phyloP scores from a whole-genome alignment of 2,888 invertebrate genomes.

The Drosophila niveifrons region DNA sequence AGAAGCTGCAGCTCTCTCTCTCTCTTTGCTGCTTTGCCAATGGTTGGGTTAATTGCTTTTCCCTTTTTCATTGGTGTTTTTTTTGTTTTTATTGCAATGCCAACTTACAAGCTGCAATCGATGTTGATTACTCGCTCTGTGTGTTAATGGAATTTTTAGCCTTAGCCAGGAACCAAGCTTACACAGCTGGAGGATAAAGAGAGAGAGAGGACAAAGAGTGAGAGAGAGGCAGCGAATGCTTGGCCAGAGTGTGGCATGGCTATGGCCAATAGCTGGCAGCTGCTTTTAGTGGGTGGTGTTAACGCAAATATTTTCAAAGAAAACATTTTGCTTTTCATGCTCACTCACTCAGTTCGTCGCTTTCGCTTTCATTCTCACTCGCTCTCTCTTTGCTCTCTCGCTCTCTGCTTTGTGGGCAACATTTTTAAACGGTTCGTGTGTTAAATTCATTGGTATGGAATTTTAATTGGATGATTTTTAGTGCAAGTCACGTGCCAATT shows the following conservation, averaged over 20 bases:
- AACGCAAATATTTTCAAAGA: constrained; percentile 78
- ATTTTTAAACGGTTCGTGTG: constrained; percentile 67
- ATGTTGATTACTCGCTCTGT: constrained; percentile 42
- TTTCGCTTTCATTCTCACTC: constrained; percentile 7
- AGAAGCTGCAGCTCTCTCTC: constrained; percentile 8
- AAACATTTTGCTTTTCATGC: constrained; percentile 64
- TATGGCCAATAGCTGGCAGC: constrained; percentile 48
- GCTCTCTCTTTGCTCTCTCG: constrained; percentile 24
- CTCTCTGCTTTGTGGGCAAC: constrained; percentile 13
- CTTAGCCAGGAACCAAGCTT: constrained; percentile 21
- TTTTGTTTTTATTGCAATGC: constrained; percentile 9
- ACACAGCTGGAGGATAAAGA: neutral
- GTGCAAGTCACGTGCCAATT: constrained; percentile 68
- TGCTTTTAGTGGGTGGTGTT: constrained; percentile 59
- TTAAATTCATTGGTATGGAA: constrained; percentile 76
- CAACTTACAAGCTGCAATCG: constrained; percentile 33
- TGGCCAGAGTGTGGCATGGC: constrained; percentile 21
- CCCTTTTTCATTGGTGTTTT: constrained; percentile 9
- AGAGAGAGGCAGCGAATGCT: neutral
- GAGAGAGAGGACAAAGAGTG: neutral
- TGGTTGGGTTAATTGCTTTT: constrained; percentile 50
- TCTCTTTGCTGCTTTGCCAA: neutral
- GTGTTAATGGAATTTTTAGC: constrained; percentile 29
- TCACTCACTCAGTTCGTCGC: neutral
- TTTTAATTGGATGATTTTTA: constrained; percentile 78